Evolutionary conservation across 2,797 vertebrate species (phyloP), one percentile per base, ranked within the genome.

Genomic region (Lagodon rhomboides): DNA sequence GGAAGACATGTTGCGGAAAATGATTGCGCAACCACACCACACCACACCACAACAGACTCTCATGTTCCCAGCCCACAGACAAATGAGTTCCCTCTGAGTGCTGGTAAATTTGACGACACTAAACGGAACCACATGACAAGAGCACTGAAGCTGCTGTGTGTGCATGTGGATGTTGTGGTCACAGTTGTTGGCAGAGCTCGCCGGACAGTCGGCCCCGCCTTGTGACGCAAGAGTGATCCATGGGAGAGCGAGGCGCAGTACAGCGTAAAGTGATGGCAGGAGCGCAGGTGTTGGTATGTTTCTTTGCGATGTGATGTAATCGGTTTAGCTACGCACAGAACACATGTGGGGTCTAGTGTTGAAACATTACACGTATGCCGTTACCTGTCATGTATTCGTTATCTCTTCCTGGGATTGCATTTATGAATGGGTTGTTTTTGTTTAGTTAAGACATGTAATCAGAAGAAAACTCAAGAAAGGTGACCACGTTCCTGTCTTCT

Each of bases 91-190:
- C 76, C 64, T 78, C 74, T 53, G 60, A 65, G 78, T 72, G 72
- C 77, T 73, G 83, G 78, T 84, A 60, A 80, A 79, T 80, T 49
- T 81, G 81, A 91, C 66, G 70, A 85, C 82, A 80, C 66, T 91
- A 91, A 93, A 90, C 90, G 80, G 73, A 89, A 82, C 88, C 89
- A 87, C 88, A 86, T 91, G 89, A 87, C 73, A 53, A 43, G 69
- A 80, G 73, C 75, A 43, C n/a, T 41, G 8, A 18, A 68, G 69
- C 38, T 50, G 46, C 66, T 68, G 60, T 27, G 62, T 58, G 25
- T 44, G 50, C 23, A 25, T 60, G 56, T 47, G 51, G 16, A 43
- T 46, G 23, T 49, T 47, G 69, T 66, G 73, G 67, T 68, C 43
- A 38, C 15, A 59, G 43, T 58, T 27, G 41, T 11, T 64, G 38